Conservation (phyloP, 2,797 vertebrate species). For the Chelonia mydas region DNA sequence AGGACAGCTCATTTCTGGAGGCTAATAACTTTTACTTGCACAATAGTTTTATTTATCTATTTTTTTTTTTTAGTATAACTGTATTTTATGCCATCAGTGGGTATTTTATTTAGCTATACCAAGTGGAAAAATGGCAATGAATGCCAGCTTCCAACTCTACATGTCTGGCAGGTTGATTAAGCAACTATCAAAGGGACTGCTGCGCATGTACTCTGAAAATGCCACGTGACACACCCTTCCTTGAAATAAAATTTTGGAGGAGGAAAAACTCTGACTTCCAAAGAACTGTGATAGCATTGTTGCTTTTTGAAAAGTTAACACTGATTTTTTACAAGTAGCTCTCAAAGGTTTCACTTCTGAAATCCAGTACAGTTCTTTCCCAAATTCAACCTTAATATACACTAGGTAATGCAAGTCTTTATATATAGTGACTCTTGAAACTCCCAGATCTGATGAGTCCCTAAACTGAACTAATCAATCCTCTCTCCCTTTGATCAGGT, state of each 20-base stretch:
- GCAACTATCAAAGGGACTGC: not conserved
- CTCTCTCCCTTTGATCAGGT: not conserved
- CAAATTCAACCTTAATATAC: not conserved
- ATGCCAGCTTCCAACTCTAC: not conserved
- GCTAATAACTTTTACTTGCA: conserved; percentile 27
- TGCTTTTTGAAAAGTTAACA: not conserved
- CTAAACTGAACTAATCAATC: not conserved
- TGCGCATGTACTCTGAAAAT: not conserved
- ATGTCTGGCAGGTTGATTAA: conserved; percentile 17
- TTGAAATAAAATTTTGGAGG: not conserved
- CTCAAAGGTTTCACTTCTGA: not conserved
- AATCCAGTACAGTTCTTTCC: not conserved
- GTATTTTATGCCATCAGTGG: conserved; percentile 1
- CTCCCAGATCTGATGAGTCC: not conserved
- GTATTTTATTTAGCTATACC: conserved; percentile 34
- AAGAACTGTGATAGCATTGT: not conserved
- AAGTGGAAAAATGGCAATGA: conserved; percentile 23
- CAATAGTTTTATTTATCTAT: not conserved
- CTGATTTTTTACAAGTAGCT: conserved; percentile 18
- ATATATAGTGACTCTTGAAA: not conserved
- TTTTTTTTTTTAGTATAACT: conserved; percentile 21
- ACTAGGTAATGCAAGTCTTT: accelerated
- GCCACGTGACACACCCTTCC: not conserved
- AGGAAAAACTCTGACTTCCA: not conserved
- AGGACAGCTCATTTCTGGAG: not conserved